phyloP scores from a whole-genome alignment of 2,888 invertebrate species.

The Diarsia dahlii region DNA sequence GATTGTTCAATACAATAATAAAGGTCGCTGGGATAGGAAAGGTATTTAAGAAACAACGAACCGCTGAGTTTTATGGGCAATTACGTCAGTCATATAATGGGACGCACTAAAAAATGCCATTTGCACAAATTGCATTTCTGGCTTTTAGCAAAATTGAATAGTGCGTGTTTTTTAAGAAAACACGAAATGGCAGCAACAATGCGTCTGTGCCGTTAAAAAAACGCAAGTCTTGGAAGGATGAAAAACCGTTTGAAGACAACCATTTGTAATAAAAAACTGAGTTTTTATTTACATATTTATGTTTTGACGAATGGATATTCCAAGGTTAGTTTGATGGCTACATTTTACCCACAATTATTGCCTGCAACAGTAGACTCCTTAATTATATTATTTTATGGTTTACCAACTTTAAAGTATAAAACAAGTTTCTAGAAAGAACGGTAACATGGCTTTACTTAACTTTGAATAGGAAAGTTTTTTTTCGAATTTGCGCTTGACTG shows the following conservation, averaged over 20 bases:
- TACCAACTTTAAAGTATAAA: background rate
- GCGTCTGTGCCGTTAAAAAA: slow-evolving; percentile 70
- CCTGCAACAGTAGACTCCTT: background rate
- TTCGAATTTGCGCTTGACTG: background rate
- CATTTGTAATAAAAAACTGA: slow-evolving; percentile 49
- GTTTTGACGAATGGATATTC: slow-evolving; percentile 46
- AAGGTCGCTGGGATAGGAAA: slow-evolving; percentile 70
- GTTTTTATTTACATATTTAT: slow-evolving; percentile 57
- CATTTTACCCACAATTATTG: slow-evolving; percentile 32
- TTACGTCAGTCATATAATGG: slow-evolving; percentile 74
- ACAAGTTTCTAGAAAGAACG: slow-evolving; percentile 2
- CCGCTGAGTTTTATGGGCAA: slow-evolving; percentile 76
- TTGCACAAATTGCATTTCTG: slow-evolving; percentile 85
- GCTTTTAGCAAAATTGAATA: slow-evolving; percentile 73
- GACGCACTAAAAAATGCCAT: slow-evolving; percentile 80
- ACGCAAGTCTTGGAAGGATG: slow-evolving; percentile 74
- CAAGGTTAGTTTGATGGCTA: slow-evolving; percentile 36
- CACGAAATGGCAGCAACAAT: slow-evolving; percentile 61
- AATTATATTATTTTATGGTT: slow-evolving; percentile 30
- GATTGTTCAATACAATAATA: slow-evolving; percentile 72
- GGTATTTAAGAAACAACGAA: slow-evolving; percentile 72
- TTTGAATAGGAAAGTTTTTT: background rate
- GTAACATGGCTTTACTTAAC: slow-evolving; percentile 2
- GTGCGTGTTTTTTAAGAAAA: slow-evolving; percentile 67
- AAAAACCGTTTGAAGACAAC: slow-evolving; percentile 61